A percentile compares a stretch with the other conserved stretches of the same genome.
Conservation (phyloP, 2,888 invertebrate genomes). For the Oligia strigilis region DNA sequence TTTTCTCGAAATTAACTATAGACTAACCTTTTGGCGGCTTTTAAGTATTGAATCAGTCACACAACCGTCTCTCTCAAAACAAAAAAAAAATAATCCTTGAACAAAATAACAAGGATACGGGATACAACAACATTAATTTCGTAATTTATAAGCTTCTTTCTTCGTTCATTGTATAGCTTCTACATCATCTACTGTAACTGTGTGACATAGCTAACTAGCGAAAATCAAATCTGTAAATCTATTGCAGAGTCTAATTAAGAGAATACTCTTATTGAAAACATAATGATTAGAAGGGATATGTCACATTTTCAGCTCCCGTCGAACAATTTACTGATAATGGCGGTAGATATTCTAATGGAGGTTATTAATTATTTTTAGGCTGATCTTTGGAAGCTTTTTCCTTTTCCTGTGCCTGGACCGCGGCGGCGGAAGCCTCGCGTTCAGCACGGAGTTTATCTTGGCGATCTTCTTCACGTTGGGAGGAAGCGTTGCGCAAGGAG, state of each 20-base stretch:
- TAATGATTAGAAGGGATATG: conserved; percentile 1
- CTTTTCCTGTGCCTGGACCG: not conserved
- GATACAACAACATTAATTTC: conserved; percentile 10
- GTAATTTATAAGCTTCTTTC: not conserved
- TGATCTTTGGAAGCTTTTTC: not conserved
- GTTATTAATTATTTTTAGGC: not conserved
- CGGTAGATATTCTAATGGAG: not conserved
- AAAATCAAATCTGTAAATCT: not conserved
- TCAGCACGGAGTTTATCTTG: not conserved
- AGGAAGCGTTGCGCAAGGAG: conserved; percentile 6
- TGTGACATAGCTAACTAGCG: conserved; percentile 8
- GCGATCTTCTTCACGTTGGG: conserved; percentile 13
- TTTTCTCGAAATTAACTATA: conserved; percentile 26
- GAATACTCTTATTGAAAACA: not conserved
- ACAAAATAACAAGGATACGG: not conserved
- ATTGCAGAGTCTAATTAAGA: not conserved
- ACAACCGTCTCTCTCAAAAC: conserved; percentile 18
- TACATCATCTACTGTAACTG: conserved; percentile 1
- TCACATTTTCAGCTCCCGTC: not conserved
- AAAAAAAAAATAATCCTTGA: not conserved
- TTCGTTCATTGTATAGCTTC: not conserved
- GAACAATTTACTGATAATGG: not conserved
- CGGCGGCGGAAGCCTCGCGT: rapidly evolving
- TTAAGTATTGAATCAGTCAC: conserved; percentile 14
- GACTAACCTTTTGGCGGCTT: conserved; percentile 37